These are phyloP conservation scores for Isaurus tuberculatus DNA, from an alignment of 92 coral and sea anemone genomes.

Conservation along the genomic window DNA sequence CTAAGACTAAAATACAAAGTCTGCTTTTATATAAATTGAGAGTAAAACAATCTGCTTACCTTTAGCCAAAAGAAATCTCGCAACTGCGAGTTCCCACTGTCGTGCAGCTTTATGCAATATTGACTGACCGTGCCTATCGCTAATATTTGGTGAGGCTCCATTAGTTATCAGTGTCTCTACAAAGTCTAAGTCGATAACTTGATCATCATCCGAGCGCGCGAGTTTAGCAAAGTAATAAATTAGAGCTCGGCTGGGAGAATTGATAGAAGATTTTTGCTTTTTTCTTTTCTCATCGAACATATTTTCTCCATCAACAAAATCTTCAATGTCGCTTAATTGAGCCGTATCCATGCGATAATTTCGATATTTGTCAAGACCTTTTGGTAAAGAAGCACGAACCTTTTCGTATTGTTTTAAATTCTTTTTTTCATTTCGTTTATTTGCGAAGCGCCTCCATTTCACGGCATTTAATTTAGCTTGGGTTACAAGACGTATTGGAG, in stretches of 20 bases:
- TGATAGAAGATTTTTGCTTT: constrained; percentile 64
- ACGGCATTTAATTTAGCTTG: constrained; percentile 78
- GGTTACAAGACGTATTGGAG: constrained; percentile 65
- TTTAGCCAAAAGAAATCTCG: constrained; percentile 80
- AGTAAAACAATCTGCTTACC: constrained; percentile 60
- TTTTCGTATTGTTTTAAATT: constrained; percentile 57
- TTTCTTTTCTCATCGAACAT: constrained; percentile 43
- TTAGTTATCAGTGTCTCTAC: constrained; percentile 81
- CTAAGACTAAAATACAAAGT: too few species aligned
- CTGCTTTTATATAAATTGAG: background rate
- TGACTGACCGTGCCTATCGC: constrained; percentile 96
- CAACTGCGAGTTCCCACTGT: constrained; percentile 94
- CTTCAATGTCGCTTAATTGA: constrained; percentile 85
- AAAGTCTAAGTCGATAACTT: constrained; percentile 90
- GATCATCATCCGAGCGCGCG: constrained; percentile 83
- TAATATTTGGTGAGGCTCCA: constrained; percentile 83
- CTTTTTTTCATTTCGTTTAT: constrained; percentile 42
- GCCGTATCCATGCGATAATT: constrained; percentile 83
- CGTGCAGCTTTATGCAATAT: constrained; percentile 92
- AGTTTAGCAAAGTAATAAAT: constrained; percentile 90
- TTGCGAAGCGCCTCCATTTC: constrained; percentile 81
- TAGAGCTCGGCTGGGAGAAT: constrained; percentile 92
- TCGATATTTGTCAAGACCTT: constrained; percentile 57
- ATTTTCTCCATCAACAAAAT: constrained; percentile 65
- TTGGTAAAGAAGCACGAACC: constrained; percentile 54